Conservation (phyloP, 2,888 invertebrate genomes). For the Xestia c-nigrum region DNA sequence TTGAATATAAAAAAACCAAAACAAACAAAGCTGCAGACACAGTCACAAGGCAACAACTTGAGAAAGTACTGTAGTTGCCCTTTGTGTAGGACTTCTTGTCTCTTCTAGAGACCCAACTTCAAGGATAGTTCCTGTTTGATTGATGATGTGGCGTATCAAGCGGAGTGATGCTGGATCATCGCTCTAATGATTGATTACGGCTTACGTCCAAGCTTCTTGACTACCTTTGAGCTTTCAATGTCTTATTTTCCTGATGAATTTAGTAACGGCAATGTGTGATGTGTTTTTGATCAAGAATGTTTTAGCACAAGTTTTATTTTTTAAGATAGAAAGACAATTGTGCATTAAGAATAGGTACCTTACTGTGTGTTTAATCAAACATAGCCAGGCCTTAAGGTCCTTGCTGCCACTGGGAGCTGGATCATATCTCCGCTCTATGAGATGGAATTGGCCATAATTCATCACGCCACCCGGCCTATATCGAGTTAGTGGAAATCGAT, state of each 20-base stretch:
- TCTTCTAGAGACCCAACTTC: slow-evolving; percentile 57
- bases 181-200: slow-evolving; percentile 83
- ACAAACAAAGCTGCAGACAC: too few relatives aligned
- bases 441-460: background rate
- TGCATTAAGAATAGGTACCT: background rate
- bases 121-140: slow-evolving; percentile 78
- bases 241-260: slow-evolving; percentile 54
- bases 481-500: background rate
- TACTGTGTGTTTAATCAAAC: background rate
- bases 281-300: slow-evolving; percentile 4
- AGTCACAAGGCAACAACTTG: too few relatives aligned
- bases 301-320: background rate
- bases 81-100: slow-evolving; percentile 5
- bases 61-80: too few relatives aligned
- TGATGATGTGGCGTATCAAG: slow-evolving; percentile 84
- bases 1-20: too few relatives aligned
- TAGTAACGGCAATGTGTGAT: slow-evolving; percentile 5
- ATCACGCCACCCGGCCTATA: background rate
- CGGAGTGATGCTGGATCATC: slow-evolving; percentile 85
- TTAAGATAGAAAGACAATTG: background rate
- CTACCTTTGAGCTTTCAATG: slow-evolving; percentile 55
- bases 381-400: background rate
- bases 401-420: background rate
- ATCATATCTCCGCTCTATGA: background rate
- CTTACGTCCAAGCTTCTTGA: slow-evolving; percentile 73